Conservation (phyloP, 1,140 invertebrate genomes). For the Macrotrachela quadricornifera region DNA sequence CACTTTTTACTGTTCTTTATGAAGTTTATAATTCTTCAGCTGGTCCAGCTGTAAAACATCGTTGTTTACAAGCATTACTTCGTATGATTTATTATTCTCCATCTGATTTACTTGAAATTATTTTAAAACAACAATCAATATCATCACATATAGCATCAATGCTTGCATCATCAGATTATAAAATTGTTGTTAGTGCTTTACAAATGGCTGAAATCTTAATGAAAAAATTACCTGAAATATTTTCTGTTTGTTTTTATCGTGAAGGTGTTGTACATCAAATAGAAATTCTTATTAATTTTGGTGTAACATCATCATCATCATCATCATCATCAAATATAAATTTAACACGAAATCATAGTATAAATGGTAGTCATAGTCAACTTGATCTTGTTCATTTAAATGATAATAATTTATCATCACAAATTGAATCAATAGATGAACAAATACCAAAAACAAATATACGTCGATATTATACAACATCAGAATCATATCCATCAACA, state of each 20-base stretch:
- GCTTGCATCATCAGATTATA: constrained; percentile 79
- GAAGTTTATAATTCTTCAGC: constrained; percentile 92
- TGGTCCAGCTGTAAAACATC: constrained; percentile 82
- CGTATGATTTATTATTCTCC: constrained; percentile 76
- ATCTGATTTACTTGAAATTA: background rate
- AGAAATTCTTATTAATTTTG: background rate
- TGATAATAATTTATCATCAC: background rate
- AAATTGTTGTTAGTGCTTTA: constrained; percentile 83
- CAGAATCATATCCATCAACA: too few species aligned
- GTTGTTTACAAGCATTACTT: constrained; percentile 76
- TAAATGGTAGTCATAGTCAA: too few species aligned
- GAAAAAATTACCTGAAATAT: constrained; percentile 77
- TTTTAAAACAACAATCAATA: background rate
- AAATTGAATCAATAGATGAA: background rate
- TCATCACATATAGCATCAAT: constrained; percentile 80
- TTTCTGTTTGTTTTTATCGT: constrained; percentile 73
- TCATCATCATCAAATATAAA: too few species aligned
- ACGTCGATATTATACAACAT: constrained; percentile 39
- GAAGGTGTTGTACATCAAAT: constrained; percentile 39
- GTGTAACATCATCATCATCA: too few species aligned
- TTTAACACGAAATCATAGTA: too few species aligned
- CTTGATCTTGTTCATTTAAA: too few species aligned
- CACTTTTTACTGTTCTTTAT: constrained; percentile 64
- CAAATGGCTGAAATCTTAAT: constrained; percentile 89
- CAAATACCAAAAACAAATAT: background rate